Percentiles rank a stretch among this genome's conserved stretches.
phyloP scores from a whole-genome alignment of 1,140 invertebrate genomes.

The Olivierus martensii region DNA sequence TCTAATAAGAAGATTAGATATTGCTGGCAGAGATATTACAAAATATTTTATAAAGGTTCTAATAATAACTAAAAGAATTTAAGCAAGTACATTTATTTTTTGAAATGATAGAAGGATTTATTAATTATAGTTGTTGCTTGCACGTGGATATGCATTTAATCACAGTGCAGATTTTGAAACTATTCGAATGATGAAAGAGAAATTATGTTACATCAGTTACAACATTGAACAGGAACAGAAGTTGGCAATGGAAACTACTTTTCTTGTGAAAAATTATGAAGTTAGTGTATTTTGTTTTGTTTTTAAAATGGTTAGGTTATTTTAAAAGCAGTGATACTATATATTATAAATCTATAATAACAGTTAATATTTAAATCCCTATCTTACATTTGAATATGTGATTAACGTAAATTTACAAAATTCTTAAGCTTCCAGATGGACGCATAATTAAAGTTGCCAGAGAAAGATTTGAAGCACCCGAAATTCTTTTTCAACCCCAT shows the following conservation, averaged over 20 bases:
- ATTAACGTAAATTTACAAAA: no score
- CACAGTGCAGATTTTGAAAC: conserved; percentile 99
- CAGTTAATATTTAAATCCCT: no score
- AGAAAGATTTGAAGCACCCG: conserved; percentile 94
- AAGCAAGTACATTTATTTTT: no score
- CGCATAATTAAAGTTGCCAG: conserved; percentile 91
- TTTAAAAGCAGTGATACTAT: no score
- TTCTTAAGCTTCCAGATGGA: conserved; percentile 92
- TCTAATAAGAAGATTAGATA: conserved; percentile 32
- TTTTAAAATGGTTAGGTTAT: not conserved
- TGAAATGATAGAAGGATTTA: conserved; percentile 6
- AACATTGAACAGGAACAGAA: conserved; percentile 97
- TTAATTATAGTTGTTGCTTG: conserved; percentile 55
- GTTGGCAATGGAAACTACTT: conserved; percentile 91
- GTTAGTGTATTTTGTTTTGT: conserved; percentile 38
- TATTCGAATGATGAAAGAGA: conserved; percentile 97
- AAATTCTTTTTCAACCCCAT: conserved; percentile 96
- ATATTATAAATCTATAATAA: no score
- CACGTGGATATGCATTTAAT: conserved; percentile 97
- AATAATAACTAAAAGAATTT: no score
- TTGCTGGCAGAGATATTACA: conserved; percentile 35
- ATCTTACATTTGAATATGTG: conserved; percentile 22
- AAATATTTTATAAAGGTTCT: conserved; percentile 34
- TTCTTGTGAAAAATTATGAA: conserved; percentile 91
- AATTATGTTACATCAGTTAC: conserved; percentile 96